phyloP scores from a whole-genome alignment of 2,113 vertebrate genomes.

The Percopsis transmontana region DNA sequence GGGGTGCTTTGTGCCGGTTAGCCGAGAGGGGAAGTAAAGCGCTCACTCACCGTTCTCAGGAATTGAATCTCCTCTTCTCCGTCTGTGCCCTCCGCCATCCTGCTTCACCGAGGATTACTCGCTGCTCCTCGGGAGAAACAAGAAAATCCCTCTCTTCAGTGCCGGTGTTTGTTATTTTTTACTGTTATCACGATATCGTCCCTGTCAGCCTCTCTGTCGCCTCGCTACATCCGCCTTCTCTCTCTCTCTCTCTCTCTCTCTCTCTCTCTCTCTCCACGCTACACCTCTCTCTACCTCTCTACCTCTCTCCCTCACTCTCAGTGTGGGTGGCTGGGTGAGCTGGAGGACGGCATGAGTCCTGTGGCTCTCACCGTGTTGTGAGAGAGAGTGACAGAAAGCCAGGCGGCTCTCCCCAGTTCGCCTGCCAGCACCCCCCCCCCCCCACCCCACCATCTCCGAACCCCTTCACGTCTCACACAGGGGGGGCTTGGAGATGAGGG shows the following conservation, averaged over 20 bases:
- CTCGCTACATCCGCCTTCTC: slow-evolving; percentile 28
- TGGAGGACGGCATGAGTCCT: slow-evolving; percentile 78
- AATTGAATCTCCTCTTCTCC: slow-evolving; percentile 94
- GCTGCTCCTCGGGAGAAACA: slow-evolving; percentile 78
- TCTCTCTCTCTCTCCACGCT: slow-evolving; percentile 42
- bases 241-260: slow-evolving; percentile 31
- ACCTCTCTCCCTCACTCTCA: slow-evolving; percentile 53
- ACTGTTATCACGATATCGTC: background rate
- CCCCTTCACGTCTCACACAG: background rate
- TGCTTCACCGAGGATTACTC: slow-evolving; percentile 76
- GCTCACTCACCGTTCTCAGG: slow-evolving; percentile 87
- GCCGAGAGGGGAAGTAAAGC: slow-evolving; percentile 39
- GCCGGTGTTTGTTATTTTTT: slow-evolving; percentile 36
- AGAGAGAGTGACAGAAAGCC: slow-evolving; percentile 74
- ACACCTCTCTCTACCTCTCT: slow-evolving; percentile 29
- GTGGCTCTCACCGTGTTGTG: slow-evolving; percentile 74
- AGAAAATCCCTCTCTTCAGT: slow-evolving; percentile 39
- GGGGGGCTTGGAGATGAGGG: too few relatives aligned
- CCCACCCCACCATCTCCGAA: slow-evolving; percentile 20
- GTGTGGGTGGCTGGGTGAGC: slow-evolving; percentile 74
- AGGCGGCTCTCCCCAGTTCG: slow-evolving; percentile 39
- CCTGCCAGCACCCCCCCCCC: slow-evolving; percentile 24
- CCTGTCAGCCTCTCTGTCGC: background rate
- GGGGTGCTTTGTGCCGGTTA: slow-evolving; percentile 19
- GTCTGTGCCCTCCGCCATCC: slow-evolving; percentile 91